These are phyloP conservation scores for Baryphthengus martii DNA, from an alignment of 2,113 vertebrate species.

Conservation along the genomic window DNA sequence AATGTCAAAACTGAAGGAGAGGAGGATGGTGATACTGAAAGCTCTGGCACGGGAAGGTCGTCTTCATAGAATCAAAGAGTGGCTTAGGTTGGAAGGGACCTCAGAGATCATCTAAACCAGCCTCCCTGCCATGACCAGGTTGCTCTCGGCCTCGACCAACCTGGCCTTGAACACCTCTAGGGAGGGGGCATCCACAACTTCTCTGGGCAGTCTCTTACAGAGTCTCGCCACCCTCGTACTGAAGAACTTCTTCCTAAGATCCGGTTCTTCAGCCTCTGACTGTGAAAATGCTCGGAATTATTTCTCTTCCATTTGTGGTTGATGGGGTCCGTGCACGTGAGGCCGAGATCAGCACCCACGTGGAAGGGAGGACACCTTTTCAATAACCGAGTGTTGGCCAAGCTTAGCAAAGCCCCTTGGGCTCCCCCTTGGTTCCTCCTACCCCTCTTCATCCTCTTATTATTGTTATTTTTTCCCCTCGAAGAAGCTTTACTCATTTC, in stretches of 20 bases:
- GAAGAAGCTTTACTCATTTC: slow-evolving; percentile 61
- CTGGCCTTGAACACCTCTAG: too few relatives aligned
- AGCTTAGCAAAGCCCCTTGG: rapidly evolving
- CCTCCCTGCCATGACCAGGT: too few relatives aligned
- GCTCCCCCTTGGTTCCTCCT: background rate
- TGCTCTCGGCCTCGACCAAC: too few relatives aligned
- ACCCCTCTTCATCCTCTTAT: background rate
- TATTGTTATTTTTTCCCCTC: slow-evolving; percentile 52
- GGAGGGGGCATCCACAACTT: too few relatives aligned
- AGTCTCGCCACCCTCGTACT: too few relatives aligned
- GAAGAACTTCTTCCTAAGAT: too few relatives aligned
- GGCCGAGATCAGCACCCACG: rapidly evolving
- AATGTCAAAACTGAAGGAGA: too few relatives aligned
- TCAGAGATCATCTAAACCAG: too few relatives aligned
- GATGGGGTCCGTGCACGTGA: rapidly evolving
- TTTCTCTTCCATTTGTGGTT: rapidly evolving
- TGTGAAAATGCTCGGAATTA: background rate
- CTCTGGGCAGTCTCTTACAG: too few relatives aligned
- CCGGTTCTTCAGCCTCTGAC: background rate
- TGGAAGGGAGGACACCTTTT: background rate
- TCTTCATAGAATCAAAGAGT: too few relatives aligned
- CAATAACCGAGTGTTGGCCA: rapidly evolving
- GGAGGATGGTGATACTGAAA: background rate
- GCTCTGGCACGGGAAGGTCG: background rate
- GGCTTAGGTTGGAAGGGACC: too few relatives aligned